Base-by-base conservation (phyloP, 2,888 invertebrate genomes). In the Drosophila diplacantha region DNA sequence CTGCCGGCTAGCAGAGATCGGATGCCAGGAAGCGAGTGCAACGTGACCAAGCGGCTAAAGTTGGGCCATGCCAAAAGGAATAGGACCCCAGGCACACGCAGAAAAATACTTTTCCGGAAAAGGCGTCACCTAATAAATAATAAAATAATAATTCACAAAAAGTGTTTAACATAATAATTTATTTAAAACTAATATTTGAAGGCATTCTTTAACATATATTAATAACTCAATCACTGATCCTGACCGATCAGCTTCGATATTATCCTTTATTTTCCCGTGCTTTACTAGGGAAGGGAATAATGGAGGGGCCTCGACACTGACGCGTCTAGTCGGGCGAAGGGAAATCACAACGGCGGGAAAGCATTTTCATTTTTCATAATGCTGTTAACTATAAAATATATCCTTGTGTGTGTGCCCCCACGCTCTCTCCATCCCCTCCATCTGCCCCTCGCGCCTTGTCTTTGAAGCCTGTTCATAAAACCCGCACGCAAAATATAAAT, bases 351-450 rank as follows among this genome's bases (percentile, higher is more conserved):
- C 16, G 22, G 35, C 47, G 55, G 58, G 20, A 57, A 77, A 70
- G 49, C 66, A 46, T 79, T 78, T 78, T 78, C 67, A 79, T 81
- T 81, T 81, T 81, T 79, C 78, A 78, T 78, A 78, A 81, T 81
- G 68, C 68, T 75, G 66, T 76, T 72, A 72, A 63, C 76, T 66
- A 74, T 74, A 63, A 65, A 49, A 64, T 50, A 29, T 60, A 39
- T 62, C 29, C 53, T 18, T 53, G 47, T 50, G 46, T 64, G 37
- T 37, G 50, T 49, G n/a, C 38, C 24, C 24, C 41, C 41, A 37
- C 51, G 47, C 22, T 58, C 52, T 43, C 49, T 53, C 26, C 49
- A 41, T 18, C 4, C 16, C 11, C 47, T 9, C 31, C 46, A 29
- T 50, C 35, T 31, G 34, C 50, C 43, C 44, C 14, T 20, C 31